Evolutionary conservation across 2,888 invertebrate genomes (phyloP), one percentile per base, ranked within the genome.

Genomic region (Drosophila antonietae): DNA sequence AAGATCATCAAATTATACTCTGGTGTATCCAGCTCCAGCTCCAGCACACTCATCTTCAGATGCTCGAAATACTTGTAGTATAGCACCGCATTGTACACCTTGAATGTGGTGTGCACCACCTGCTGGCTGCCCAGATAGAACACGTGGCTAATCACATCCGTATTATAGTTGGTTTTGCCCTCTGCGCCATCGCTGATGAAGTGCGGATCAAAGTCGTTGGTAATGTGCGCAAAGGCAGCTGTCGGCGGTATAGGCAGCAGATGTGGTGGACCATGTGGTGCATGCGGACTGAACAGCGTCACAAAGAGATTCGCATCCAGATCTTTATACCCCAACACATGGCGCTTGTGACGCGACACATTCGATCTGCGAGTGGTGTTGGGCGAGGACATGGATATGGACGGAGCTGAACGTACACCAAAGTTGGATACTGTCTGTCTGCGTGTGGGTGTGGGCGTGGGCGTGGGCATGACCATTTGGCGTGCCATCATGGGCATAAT

Each of bases 21-120:
- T 0, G 95, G 95, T 78, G 96, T 97, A 90, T 97, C 97, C 61
- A 97, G 92, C 14, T 97, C 97, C 88, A 97, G 94, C 75, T 96
- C 95, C 59, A 97, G 93, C 2, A 95, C 96, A 51, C 95, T 94
- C 12, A 96, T 95, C 83, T 96, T 95, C 77, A 97, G 92, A 78
- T 95, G 94, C 3, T 96, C 95, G 37, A 97, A 94, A 90, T 95
- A 96, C 41, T 95, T 95, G 91, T 95, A 96, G 59, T 96, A 97
- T 68, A 97, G 93, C 46, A 96, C 94, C 0, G 96, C 95, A 72
- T 97, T 96, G 92, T 97, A 97, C 37, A 95, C 95, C 58, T 96
- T 96, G 89, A 95, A 96, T 70, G 94, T 94, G 56, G 95, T 94
- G 92, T 95, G 94, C 68, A 93, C 92, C 44, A 92, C 90, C 53